Base-by-base conservation (phyloP, 2,797 vertebrate genomes). In the Tolypeutes matacus region DNA sequence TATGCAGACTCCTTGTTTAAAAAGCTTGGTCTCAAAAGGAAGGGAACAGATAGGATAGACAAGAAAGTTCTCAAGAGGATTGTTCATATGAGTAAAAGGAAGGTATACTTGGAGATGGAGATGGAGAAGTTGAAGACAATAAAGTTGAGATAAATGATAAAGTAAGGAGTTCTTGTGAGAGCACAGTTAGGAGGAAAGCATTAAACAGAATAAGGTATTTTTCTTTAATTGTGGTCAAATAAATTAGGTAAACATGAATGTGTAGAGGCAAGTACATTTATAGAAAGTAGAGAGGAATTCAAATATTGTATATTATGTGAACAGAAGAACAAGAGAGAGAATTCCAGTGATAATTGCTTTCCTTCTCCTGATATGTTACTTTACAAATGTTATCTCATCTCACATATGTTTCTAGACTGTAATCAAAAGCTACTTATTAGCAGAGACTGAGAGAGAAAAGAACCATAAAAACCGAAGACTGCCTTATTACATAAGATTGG, bases 391-490 rank as follows among this genome's bases (percentile, higher is more conserved):
- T 76, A 23, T 31, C 53, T 49, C 25, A 85, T 67, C 7, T 27
- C 13, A 89, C 21, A 10, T 39, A 11, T 39, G 31, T 49, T 89
- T 77, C n/a, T 76, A 73, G 21, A 7, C 29, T 83, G 0, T 72
- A 92, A 92, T 88, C 64, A 80, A 94, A 87, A 20, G 2, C 14
- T 90, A 15, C 13, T 60, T 89, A 60, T 85, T 62, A 84, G 42
- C 56, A 60, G 15, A 0, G 46, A 3, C 31, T 67, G 17, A 85
- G 18, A 92, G 31, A 87, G 31, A 70, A 92, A 91, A 86, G 17
- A 36, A 69, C 62, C 65, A 42, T 86, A 89, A 49, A 89, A 86
- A 60, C 36, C 58, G 20, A 51, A 80, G 89, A 53, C 20, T 73
- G 27, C 36, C 39, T 87, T 82, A 78, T 75, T 95, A 89, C 65